Evolutionary conservation across 1,140 invertebrate genomes (phyloP).

Genomic region (Trichogramma pretiosum): DNA sequence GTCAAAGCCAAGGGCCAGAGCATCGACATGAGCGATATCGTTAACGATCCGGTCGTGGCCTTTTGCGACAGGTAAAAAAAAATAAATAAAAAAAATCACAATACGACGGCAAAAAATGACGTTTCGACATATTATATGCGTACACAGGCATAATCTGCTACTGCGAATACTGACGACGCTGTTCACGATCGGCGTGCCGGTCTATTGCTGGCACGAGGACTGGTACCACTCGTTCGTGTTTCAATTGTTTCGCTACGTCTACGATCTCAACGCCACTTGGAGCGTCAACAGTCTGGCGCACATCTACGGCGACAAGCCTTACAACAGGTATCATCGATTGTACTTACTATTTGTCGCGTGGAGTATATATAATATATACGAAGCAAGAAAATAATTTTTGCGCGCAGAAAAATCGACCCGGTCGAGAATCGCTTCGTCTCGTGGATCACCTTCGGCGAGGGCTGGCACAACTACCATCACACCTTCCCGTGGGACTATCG

Average conservation of each 20-base stretch:
- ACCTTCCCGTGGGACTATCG: slow-evolving; percentile 79
- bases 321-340: slow-evolving; percentile 66
- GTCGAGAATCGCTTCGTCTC: slow-evolving; percentile 22
- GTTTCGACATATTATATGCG: too few species aligned
- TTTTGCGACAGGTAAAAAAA: slow-evolving; percentile 4
- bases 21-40: slow-evolving; percentile 2
- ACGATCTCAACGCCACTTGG: slow-evolving; percentile 64
- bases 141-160: too few species aligned
- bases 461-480: slow-evolving; percentile 92
- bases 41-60: not conserved
- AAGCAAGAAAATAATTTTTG: too few species aligned
- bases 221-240: slow-evolving; percentile 52
- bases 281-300: slow-evolving; percentile 69
- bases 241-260: slow-evolving; percentile 50
- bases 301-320: slow-evolving; percentile 61
- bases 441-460: slow-evolving; percentile 47
- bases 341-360: too few species aligned
- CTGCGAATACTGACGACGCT: too few species aligned
- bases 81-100: too few species aligned
- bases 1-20: not conserved
- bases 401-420: slow-evolving; percentile 17
- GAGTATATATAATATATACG: too few species aligned
- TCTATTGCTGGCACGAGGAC: slow-evolving; percentile 59
- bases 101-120: too few species aligned
- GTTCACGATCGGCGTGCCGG: slow-evolving; percentile 62